A percentile compares a stretch with the other conserved stretches of the same genome.
phyloP scores from a whole-genome alignment of 2,888 invertebrate species.

The Hypomecis punctinalis region DNA sequence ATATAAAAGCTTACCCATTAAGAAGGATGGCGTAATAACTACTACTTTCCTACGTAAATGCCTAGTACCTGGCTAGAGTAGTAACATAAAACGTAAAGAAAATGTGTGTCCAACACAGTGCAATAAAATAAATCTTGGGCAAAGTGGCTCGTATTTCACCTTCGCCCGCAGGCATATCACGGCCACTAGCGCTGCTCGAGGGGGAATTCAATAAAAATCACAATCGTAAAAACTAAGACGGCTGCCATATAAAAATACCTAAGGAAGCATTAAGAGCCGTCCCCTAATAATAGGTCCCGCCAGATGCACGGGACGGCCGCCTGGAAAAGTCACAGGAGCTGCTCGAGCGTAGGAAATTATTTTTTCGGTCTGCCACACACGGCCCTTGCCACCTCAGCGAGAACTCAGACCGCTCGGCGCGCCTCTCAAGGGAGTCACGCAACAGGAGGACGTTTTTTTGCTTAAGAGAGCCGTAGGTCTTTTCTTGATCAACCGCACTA shows the following conservation, averaged over 20 bases:
- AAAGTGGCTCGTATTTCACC: constrained; percentile 81
- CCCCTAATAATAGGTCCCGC: constrained; percentile 84
- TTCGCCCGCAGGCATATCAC: constrained; percentile 71
- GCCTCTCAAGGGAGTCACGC: constrained; percentile 68
- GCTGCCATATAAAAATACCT: constrained; percentile 82
- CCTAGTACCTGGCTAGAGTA: background rate
- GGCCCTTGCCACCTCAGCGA: constrained; percentile 81
- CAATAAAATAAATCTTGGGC: constrained; percentile 78
- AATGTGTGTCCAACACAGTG: constrained; percentile 64
- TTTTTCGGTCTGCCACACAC: constrained; percentile 84
- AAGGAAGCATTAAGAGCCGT: constrained; percentile 82
- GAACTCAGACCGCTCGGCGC: constrained; percentile 66
- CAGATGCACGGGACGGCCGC: constrained; percentile 83
- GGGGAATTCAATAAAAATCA: constrained; percentile 82
- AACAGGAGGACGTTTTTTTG: constrained; percentile 54
- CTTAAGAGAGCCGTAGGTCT: too few species aligned
- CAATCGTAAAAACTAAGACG: constrained; percentile 83
- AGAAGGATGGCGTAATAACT: background rate
- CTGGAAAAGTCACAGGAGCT: constrained; percentile 82
- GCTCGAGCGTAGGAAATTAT: constrained; percentile 82
- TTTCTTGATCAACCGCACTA: too few species aligned
- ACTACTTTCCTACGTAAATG: constrained; percentile 3
- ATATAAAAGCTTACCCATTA: background rate
- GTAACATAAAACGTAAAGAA: constrained; percentile 60
- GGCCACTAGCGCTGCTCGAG: constrained; percentile 58